These are phyloP conservation scores for Pseudochromis fuscus DNA, from an alignment of 2,797 vertebrate species.

Conservation along the genomic window DNA sequence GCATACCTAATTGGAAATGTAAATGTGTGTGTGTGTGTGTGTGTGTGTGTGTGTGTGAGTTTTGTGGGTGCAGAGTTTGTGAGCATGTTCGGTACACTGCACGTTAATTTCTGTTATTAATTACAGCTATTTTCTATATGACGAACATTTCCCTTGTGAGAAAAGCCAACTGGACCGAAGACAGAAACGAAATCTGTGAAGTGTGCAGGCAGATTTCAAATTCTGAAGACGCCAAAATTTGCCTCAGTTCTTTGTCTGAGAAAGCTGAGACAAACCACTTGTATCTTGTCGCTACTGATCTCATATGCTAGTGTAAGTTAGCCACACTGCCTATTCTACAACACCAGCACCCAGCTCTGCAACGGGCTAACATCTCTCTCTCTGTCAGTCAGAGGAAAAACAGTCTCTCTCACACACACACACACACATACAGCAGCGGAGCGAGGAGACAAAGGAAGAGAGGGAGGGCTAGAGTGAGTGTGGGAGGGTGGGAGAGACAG, in stretches of 20 bases:
- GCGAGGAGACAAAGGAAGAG: conserved; percentile 80
- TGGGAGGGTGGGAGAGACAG: conserved; percentile 61
- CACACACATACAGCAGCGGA: conserved; percentile 46
- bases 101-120: conserved; percentile 45
- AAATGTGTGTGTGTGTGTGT: conserved; percentile 15
- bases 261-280: conserved; percentile 42
- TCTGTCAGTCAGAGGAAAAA: conserved; percentile 70
- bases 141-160: conserved; percentile 28
- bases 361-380: conserved; percentile 67
- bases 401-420: conserved; percentile 36
- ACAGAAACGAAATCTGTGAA: background rate
- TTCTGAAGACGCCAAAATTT: conserved; percentile 26
- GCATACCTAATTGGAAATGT: conserved; percentile 58
- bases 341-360: conserved; percentile 44
- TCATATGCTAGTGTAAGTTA: conserved; percentile 51
- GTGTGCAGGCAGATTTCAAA: conserved; percentile 4
- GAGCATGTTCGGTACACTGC: conserved; percentile 21
- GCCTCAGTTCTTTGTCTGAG: conserved; percentile 39
- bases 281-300: conserved; percentile 40
- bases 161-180: conserved; percentile 27
- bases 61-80: conserved; percentile 10
- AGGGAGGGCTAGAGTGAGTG: conserved; percentile 66
- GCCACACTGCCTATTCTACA: conserved; percentile 38
- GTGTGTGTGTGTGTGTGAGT: conserved; percentile 15
- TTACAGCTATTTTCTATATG: conserved; percentile 26